Conservation (phyloP, 2,797 vertebrate species). For the Schizothorax lantsangensis region DNA sequence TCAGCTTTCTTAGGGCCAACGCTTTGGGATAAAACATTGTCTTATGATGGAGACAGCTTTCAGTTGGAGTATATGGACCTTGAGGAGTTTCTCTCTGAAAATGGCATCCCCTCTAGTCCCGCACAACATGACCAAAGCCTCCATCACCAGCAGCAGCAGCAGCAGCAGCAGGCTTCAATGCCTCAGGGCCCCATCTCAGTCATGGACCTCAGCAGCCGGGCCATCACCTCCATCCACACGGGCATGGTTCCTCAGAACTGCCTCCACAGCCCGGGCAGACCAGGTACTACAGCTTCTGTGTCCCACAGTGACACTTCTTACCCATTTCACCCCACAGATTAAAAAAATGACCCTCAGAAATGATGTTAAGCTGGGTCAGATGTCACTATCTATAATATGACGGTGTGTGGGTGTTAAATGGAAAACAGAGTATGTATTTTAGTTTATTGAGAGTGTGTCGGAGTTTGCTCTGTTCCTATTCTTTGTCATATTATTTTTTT, state of each 20-base stretch:
- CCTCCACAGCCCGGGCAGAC: conserved; percentile 82
- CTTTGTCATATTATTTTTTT: neutral
- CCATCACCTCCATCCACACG: conserved; percentile 80
- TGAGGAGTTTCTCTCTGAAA: conserved; percentile 91
- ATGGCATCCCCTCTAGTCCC: conserved; percentile 88
- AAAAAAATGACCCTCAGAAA: neutral
- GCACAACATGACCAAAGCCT: conserved; percentile 82
- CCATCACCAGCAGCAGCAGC: conserved; percentile 77
- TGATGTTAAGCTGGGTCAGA: neutral
- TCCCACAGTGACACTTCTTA: neutral
- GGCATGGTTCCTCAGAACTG: conserved; percentile 83
- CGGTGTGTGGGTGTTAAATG: neutral
- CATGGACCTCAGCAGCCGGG: conserved; percentile 87
- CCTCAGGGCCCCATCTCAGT: conserved; percentile 81
- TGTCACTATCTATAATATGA: neutral
- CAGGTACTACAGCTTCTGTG: conserved; percentile 75
- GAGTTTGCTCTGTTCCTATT: neutral
- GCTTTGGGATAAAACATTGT: conserved; percentile 91
- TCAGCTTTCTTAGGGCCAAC: conserved; percentile 92
- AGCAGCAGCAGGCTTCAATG: conserved; percentile 76
- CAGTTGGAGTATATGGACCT: conserved; percentile 95
- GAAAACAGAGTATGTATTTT: neutral
- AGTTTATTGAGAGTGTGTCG: neutral
- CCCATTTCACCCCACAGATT: neutral
- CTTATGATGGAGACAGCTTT: conserved; percentile 90